Conservation (phyloP, 1,140 invertebrate species). For the Drosophila rufa region DNA sequence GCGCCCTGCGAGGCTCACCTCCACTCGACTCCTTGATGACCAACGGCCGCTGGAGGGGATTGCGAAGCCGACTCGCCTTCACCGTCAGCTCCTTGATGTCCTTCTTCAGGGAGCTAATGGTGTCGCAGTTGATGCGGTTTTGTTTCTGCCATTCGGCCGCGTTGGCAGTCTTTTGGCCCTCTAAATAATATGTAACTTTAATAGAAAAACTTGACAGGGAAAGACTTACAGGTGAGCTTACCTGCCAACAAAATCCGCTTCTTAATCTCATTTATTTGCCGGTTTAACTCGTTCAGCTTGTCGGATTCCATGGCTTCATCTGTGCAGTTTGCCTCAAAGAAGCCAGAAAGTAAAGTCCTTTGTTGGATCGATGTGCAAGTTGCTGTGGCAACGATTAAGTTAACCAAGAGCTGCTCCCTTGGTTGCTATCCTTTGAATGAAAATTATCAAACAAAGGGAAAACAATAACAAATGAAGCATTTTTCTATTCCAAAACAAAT, state of each 20-base stretch:
- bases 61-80: constrained; percentile 86
- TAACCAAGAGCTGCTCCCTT: neutral
- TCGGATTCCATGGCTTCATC: constrained; percentile 86
- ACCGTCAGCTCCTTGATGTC: constrained; percentile 88
- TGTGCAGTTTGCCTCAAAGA: neutral
- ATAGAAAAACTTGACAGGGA: neutral
- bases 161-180: constrained; percentile 93
- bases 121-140: constrained; percentile 89
- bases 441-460: neutral
- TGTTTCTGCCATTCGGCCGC: constrained; percentile 92
- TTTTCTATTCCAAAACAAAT: too few species aligned
- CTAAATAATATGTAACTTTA: constrained; percentile 84
- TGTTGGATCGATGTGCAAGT: constrained; percentile 61
- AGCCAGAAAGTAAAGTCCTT: constrained; percentile 1
- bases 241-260: constrained; percentile 93
- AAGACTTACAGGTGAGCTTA: constrained; percentile 71
- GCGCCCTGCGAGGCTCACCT: constrained; percentile 51
- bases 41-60: constrained; percentile 74
- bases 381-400: constrained; percentile 54
- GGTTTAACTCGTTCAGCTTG: constrained; percentile 88
- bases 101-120: constrained; percentile 90
- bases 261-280: constrained; percentile 92
- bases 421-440: neutral
- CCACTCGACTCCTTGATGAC: constrained; percentile 64
- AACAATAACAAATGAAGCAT: too few species aligned